Evolutionary conservation across 2,113 vertebrate species (phyloP).

Genomic region (Meleagris gallopavo): DNA sequence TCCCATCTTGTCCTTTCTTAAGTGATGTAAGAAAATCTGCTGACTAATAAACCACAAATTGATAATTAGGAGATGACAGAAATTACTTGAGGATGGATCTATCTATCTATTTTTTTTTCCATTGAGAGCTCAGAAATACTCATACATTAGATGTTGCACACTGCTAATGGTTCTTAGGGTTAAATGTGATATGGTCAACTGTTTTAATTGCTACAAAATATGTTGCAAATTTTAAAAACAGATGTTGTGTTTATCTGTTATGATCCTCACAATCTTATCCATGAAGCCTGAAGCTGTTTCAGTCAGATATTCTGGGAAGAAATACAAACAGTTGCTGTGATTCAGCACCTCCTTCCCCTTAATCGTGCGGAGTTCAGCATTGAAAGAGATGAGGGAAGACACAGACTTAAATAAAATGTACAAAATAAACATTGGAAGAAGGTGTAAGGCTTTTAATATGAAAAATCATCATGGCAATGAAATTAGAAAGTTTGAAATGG

Average conservation of each 20-base stretch:
- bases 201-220: conserved; percentile 40
- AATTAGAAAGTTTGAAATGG: conserved; percentile 2
- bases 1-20: background rate
- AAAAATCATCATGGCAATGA: background rate
- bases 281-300: conserved; percentile 44
- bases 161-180: background rate
- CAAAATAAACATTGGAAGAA: conserved; percentile 18
- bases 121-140: background rate
- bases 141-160: background rate
- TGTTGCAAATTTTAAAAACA: background rate
- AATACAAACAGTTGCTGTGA: conserved; percentile 44
- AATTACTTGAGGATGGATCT: background rate
- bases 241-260: conserved; percentile 43
- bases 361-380: background rate
- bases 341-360: conserved; percentile 19
- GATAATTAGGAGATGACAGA: background rate
- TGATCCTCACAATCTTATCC: conserved; percentile 2
- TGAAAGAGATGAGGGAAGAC: background rate
- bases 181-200: background rate
- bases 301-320: background rate
- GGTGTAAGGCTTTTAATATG: background rate
- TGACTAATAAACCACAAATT: conserved; percentile 22
- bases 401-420: background rate
- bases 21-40: conserved; percentile 6
- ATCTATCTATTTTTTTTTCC: background rate